A percentile compares a stretch with the other conserved stretches of the same genome.
Conservation (phyloP, 2,797 vertebrate species). For the Hydrophis major region DNA sequence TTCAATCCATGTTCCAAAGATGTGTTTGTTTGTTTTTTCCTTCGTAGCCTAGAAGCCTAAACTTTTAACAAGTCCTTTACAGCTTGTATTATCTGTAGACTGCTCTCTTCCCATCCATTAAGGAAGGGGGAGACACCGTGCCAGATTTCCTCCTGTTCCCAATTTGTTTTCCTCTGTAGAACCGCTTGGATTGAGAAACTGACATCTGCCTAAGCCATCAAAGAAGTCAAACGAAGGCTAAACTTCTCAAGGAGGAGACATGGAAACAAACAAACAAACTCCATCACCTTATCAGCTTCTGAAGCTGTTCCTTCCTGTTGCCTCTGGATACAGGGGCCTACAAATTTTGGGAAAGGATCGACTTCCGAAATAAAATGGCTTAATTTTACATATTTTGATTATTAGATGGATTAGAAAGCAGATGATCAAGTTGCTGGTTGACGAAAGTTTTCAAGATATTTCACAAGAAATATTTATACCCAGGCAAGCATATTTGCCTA, state of each 20-base stretch:
- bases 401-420: no score
- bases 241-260: neutral
- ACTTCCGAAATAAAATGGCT: no score
- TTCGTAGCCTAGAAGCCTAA: neutral
- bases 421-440: no score
- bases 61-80: accelerated
- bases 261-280: neutral
- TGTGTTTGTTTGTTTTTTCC: neutral
- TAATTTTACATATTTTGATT: no score
- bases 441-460: no score
- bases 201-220: neutral
- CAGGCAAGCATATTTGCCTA: no score
- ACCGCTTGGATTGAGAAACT: neutral
- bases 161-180: neutral
- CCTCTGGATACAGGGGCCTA: neutral
- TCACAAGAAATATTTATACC: no score
- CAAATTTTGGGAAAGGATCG: no score
- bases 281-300: neutral
- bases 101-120: neutral
- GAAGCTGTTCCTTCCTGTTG: neutral
- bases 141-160: neutral
- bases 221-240: neutral
- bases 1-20: neutral
- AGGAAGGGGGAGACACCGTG: neutral
- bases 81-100: neutral